Percentiles rank a stretch among this genome's conserved stretches.
Conservation (phyloP, 2,888 invertebrate genomes). For the Malachius bipustulatus region DNA sequence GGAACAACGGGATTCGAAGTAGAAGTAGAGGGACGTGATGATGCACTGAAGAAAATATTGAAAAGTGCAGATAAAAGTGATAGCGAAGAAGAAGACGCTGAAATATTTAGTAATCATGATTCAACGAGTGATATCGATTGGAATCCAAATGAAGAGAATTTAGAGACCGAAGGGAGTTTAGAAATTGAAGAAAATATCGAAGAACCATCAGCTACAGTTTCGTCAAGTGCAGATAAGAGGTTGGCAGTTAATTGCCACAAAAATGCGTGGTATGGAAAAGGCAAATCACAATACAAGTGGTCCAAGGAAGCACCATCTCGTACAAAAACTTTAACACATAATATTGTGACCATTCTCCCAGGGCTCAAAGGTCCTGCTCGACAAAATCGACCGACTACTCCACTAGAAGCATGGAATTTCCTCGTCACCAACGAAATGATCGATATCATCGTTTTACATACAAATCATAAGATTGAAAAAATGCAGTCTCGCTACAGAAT, state of each 20-base stretch:
- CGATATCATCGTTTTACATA: neutral
- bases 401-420: constrained; percentile 4
- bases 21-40: too few relatives aligned
- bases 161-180: too few relatives aligned
- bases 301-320: constrained; percentile 6
- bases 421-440: neutral
- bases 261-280: constrained; percentile 5
- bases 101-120: constrained; percentile 1
- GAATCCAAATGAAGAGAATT: too few relatives aligned
- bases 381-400: constrained; percentile 5
- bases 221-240: too few relatives aligned
- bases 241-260: too few relatives aligned
- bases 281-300: constrained; percentile 5
- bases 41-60: too few relatives aligned
- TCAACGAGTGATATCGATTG: neutral
- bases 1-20: too few relatives aligned
- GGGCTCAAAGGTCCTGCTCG: neutral
- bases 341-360: neutral
- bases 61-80: constrained; percentile 2
- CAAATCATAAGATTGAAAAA: neutral
- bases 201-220: too few relatives aligned
- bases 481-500: neutral
- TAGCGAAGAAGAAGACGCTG: neutral
- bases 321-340: neutral
- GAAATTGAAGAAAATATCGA: too few relatives aligned